Percentiles rank a stretch among this genome's conserved stretches.
Evolutionary conservation across 2,113 vertebrate genomes (phyloP).

Genomic region (Campylomormyrus tamandua): DNA sequence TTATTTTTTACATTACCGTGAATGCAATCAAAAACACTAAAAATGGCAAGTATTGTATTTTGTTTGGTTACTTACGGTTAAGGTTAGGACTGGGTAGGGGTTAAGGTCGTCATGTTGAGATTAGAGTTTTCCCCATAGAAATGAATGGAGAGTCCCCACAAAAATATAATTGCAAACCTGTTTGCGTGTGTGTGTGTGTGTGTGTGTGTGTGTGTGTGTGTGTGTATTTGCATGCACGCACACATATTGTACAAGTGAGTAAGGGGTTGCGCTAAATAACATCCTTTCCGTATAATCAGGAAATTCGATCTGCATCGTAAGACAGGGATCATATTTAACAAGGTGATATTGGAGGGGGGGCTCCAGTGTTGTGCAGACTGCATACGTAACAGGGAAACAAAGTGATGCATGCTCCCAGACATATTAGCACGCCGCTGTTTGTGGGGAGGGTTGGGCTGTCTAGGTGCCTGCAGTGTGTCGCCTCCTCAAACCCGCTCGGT

Average conservation of each 20-base stretch:
- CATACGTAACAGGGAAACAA: background rate
- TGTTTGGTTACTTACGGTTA: too few species aligned
- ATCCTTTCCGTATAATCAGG: background rate
- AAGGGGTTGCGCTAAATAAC: background rate
- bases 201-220: too few species aligned
- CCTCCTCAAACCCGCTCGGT: fast-evolving
- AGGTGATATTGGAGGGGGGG: background rate
- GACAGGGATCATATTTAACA: background rate
- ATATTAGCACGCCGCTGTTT: background rate
- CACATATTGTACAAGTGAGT: background rate
- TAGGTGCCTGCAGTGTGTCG: background rate
- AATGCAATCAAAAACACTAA: too few species aligned
- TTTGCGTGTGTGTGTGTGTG: too few species aligned
- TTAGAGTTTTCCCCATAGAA: too few species aligned
- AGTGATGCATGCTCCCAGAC: background rate
- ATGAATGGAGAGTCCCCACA: too few species aligned
- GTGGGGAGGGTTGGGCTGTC: background rate
- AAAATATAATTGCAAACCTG: too few species aligned
- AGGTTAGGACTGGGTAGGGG: too few species aligned
- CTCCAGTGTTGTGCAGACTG: background rate
- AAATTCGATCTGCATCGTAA: background rate
- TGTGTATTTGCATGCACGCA: background rate
- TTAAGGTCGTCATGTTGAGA: too few species aligned
- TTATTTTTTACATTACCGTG: too few species aligned
- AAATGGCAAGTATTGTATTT: too few species aligned